Percentiles rank a stretch among this genome's conserved stretches.
Evolutionary conservation across 1,140 invertebrate species (phyloP).

Genomic region (Drosophila melanica): DNA sequence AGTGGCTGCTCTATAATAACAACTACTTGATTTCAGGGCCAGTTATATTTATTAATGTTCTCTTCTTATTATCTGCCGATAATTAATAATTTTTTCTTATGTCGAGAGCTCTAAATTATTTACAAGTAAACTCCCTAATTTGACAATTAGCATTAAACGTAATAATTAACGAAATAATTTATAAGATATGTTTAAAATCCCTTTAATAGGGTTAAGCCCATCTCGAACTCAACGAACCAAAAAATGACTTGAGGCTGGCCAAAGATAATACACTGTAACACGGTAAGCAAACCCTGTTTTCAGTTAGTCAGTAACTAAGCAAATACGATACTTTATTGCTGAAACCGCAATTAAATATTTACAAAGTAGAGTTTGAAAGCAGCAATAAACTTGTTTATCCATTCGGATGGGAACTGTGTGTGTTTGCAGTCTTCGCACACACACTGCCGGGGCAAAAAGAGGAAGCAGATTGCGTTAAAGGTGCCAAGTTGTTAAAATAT

Average conservation of each 20-base stretch:
- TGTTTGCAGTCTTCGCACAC: not conserved
- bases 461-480: constrained; percentile 30
- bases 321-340: constrained; percentile 31
- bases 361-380: constrained; percentile 48
- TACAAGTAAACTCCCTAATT: constrained; percentile 7
- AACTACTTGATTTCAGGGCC: too few relatives aligned
- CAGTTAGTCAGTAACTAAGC: constrained; percentile 10
- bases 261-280: constrained; percentile 1
- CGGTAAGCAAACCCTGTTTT: constrained; percentile 13
- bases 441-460: not conserved
- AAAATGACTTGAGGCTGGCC: constrained; percentile 25
- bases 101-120: constrained; percentile 19
- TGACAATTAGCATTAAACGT: not conserved
- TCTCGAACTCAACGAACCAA: constrained; percentile 2
- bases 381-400: constrained; percentile 57
- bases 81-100: too few relatives aligned
- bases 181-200: constrained; percentile 3
- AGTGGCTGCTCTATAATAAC: too few relatives aligned
- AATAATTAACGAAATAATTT: constrained; percentile 7
- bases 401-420: not conserved
- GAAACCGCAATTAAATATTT: constrained; percentile 72
- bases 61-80: too few relatives aligned
- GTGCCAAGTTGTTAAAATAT: constrained; percentile 74
- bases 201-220: constrained; percentile 7
- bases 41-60: too few relatives aligned